Evolutionary conservation across 2,113 vertebrate species (phyloP), one percentile per base, ranked within the genome.

Genomic region (Lophius piscatorius): DNA sequence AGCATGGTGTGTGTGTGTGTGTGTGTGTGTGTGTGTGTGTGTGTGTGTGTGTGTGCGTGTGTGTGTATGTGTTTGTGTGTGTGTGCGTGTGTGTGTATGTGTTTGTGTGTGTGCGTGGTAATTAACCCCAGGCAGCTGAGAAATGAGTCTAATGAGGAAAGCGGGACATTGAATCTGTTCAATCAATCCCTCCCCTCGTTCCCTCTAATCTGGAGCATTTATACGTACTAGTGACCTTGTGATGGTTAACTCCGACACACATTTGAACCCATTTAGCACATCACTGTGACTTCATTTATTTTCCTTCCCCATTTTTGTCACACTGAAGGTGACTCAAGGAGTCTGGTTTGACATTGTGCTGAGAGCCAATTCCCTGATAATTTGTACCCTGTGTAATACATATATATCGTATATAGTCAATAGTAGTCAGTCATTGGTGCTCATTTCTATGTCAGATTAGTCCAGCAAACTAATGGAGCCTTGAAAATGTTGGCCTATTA

Each of bases 51-150:
- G 91, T 88, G 91, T 31, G 29, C n/a, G n/a, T n/a, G n/a, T n/a
- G n/a, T n/a, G n/a, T n/a, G n/a, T n/a, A n/a, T n/a, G n/a, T n/a
- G n/a, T n/a, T n/a, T n/a, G n/a, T n/a, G 91, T 89, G 91, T 92
- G 88, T 89, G 86, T 89, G 91, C 87, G 91, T 31, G 29, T n/a
- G 91, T 89, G 91, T 92, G 88, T 89, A 85, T 89, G 91, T 88
- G 91, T 31, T 8, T 89, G 91, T 92, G 88, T 89, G 86, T 89
- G 91, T 88, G 91, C 11, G 29, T 91, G 90, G 91, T 92, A 93
- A 96, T 95, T 95, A 95, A 95, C 94, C 93, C 85, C 85, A 86
- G 92, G 91, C 92, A 91, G 86, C 82, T 92, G 92, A 94, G 90
- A 94, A 94, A 94, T 92, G 87, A 87, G 81, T 89, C 63, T 94